phyloP scores from a whole-genome alignment of 2,888 invertebrate genomes.

The Alitta virens region DNA sequence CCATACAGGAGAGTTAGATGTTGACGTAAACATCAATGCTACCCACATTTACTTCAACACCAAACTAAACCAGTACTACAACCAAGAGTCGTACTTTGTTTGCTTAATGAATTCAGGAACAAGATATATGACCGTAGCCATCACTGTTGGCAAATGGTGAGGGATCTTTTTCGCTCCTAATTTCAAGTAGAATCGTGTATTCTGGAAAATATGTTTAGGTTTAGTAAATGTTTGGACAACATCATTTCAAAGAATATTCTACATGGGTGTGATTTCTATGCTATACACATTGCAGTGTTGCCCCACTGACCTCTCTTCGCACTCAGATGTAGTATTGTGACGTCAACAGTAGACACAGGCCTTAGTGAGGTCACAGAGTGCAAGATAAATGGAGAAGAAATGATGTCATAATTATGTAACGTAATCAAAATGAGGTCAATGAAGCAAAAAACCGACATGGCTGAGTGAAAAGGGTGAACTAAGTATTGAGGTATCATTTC shows the following conservation, averaged over 20 bases:
- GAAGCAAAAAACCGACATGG: not conserved
- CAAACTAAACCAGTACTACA: constrained; percentile 76
- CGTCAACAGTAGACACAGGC: no score
- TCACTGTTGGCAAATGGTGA: constrained; percentile 91
- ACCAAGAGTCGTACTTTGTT: constrained; percentile 82
- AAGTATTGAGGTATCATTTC: constrained; percentile 10
- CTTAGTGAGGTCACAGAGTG: no score
- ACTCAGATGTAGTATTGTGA: no score
- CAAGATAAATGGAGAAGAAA: no score
- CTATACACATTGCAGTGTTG: no score
- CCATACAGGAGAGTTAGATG: constrained; percentile 94
- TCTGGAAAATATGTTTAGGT: no score
- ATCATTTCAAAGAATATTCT: no score
- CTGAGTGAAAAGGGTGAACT: not conserved
- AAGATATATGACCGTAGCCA: constrained; percentile 90
- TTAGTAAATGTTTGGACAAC: no score
- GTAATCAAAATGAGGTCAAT: not conserved
- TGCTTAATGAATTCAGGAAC: constrained; percentile 89
- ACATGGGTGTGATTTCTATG: no score
- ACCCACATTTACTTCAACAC: constrained; percentile 95
- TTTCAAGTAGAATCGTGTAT: no score
- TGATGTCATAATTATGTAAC: not conserved
- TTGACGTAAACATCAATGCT: constrained; percentile 81
- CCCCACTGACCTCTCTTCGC: no score
- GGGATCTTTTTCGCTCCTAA: no score